These are phyloP conservation scores for Zeuzera pyrina DNA, from an alignment of 2,888 invertebrate species.

Conservation along the genomic window DNA sequence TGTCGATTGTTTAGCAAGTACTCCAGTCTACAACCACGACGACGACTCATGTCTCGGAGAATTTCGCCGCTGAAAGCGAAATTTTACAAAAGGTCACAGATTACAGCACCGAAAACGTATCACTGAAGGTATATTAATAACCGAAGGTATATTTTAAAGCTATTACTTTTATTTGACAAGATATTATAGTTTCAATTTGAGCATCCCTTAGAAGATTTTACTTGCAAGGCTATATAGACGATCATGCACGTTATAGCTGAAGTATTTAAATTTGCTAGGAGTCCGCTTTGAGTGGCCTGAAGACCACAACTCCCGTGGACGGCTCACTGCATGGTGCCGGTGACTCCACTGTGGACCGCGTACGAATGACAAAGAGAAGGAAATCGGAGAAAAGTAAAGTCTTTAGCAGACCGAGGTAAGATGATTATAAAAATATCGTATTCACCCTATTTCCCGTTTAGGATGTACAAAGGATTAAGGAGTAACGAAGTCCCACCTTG, in stretches of 20 bases:
- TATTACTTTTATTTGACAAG: no score
- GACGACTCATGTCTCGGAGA: conserved; percentile 15
- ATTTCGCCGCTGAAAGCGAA: conserved; percentile 44
- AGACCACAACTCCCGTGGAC: conserved; percentile 34
- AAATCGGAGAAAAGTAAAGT: conserved; percentile 30
- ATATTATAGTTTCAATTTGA: no score
- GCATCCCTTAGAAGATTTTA: no score
- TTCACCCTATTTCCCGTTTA: no score
- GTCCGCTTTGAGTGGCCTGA: conserved; percentile 23
- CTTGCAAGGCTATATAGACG: no score
- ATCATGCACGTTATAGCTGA: no score
- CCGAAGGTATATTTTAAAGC: no score
- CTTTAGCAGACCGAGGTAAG: conserved; percentile 27
- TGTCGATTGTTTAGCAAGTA: no score
- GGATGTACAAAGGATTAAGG: no score
- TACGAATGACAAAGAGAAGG: conserved; percentile 13
- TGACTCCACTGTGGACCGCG: conserved; percentile 28
- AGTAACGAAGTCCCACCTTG: no score
- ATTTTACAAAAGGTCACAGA: conserved; percentile 53
- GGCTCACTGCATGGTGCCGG: conserved; percentile 46
- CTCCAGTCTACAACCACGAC: no score
- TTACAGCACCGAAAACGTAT: conserved; percentile 37
- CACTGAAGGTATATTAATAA: conserved; percentile 38
- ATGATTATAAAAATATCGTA: background rate
- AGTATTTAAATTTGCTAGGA: no score